These are phyloP conservation scores for Melikaiella ostensackeni DNA, from an alignment of 2,888 invertebrate genomes.

Conservation along the genomic window DNA sequence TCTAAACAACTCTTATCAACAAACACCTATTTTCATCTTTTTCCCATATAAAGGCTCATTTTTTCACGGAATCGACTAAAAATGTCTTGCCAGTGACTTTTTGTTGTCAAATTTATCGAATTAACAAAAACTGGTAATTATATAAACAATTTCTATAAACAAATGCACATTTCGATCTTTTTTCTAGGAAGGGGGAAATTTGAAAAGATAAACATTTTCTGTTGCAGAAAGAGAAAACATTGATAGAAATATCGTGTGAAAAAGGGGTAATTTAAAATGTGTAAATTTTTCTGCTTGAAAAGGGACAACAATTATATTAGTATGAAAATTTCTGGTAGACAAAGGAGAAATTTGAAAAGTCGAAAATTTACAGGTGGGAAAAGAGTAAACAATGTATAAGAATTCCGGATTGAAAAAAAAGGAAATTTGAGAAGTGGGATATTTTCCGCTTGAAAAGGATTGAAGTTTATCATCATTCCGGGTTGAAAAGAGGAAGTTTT, in stretches of 20 bases:
- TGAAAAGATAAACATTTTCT: neutral
- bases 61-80: too few species aligned
- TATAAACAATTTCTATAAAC: too few species aligned
- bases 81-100: too few species aligned
- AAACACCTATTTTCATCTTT: too few species aligned
- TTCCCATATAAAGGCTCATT: too few species aligned
- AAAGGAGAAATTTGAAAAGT: neutral
- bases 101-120: too few species aligned
- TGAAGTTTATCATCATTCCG: neutral
- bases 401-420: neutral
- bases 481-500: neutral
- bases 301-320: neutral
- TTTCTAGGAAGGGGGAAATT: too few species aligned
- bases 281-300: neutral
- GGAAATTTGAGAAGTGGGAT: neutral
- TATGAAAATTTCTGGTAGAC: neutral
- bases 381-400: neutral
- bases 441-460: too few species aligned
- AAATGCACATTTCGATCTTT: too few species aligned
- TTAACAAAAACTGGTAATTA: too few species aligned
- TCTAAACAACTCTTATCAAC: too few species aligned
- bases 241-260: neutral
- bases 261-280: neutral
- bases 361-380: neutral
- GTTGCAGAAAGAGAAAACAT: too few species aligned